Evolutionary conservation across 1,140 invertebrate species (phyloP).

Genomic region (Penaeus vannamei): DNA sequence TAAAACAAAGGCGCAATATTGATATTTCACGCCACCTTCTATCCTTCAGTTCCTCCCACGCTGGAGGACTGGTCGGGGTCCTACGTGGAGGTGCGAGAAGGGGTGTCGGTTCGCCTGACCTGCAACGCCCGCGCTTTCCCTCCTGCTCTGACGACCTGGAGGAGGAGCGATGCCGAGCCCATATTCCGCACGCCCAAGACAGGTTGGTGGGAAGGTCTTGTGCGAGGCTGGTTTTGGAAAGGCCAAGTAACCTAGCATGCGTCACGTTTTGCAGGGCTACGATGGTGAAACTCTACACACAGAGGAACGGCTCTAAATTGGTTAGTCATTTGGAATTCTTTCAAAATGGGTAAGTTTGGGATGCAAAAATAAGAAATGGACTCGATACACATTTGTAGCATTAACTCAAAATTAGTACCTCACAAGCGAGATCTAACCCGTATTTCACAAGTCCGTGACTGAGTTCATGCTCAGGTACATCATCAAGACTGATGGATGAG

Average conservation of each 20-base stretch:
- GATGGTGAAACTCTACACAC: background rate
- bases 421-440: too few species aligned
- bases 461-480: too few species aligned
- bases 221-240: too few species aligned
- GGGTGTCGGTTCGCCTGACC: conserved; percentile 79
- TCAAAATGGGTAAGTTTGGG: too few species aligned
- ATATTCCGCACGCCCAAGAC: conserved; percentile 72
- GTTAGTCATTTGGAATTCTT: background rate
- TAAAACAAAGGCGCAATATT: too few species aligned
- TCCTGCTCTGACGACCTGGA: conserved; percentile 87
- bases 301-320: background rate
- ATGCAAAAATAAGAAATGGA: too few species aligned
- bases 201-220: background rate
- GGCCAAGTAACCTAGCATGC: too few species aligned
- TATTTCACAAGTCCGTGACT: too few species aligned
- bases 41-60: conserved; percentile 32
- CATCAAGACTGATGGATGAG: too few species aligned
- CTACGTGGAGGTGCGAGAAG: conserved; percentile 85
- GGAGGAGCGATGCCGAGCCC: conserved; percentile 85
- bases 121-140: conserved; percentile 87
- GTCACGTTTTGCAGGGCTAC: background rate
- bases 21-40: background rate
- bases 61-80: conserved; percentile 56
- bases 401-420: too few species aligned
- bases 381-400: too few species aligned